Percentiles rank a stretch among this genome's conserved stretches.
phyloP scores from a whole-genome alignment of 2,797 vertebrate genomes.

The Pseudomugil gertrudae region DNA sequence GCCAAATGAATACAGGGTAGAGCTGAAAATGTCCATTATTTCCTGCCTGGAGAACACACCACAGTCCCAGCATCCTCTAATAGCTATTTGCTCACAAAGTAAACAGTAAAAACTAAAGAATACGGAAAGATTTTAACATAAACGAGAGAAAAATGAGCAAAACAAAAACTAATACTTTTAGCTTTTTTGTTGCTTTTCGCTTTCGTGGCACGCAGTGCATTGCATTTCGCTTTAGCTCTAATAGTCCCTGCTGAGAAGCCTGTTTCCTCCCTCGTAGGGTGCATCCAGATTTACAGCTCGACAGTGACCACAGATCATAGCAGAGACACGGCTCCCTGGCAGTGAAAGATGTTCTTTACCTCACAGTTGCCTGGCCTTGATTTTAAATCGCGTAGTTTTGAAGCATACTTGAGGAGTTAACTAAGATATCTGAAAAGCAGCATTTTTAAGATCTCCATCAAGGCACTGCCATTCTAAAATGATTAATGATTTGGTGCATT shows the following conservation, averaged over 20 bases:
- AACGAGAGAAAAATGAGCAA: constrained; percentile 42
- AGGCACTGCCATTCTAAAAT: constrained; percentile 16
- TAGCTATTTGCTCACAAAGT: constrained; percentile 27
- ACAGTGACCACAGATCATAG: constrained; percentile 67
- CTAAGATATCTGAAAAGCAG: constrained; percentile 21
- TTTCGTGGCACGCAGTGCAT: constrained; percentile 43
- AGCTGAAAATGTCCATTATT: neutral
- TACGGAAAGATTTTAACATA: constrained; percentile 28
- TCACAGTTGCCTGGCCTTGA: constrained; percentile 55
- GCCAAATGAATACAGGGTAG: neutral
- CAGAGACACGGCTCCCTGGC: constrained; percentile 36
- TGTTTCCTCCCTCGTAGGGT: constrained; percentile 67
- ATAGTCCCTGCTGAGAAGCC: constrained; percentile 63
- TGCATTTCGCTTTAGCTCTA: constrained; percentile 58
- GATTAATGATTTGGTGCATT: constrained; percentile 12
- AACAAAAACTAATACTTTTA: constrained; percentile 41
- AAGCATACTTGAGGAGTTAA: constrained; percentile 30
- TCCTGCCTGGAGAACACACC: constrained; percentile 19
- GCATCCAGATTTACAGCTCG: constrained; percentile 77
- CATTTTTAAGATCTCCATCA: constrained; percentile 28
- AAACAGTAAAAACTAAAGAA: constrained; percentile 22
- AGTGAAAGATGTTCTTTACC: constrained; percentile 51
- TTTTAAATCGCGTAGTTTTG: constrained; percentile 37
- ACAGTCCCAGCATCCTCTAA: constrained; percentile 22
- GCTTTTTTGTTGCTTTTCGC: constrained; percentile 58